Evolutionary conservation across 2,113 vertebrate species (phyloP).

Genomic region (Phylloscopus whistleri): DNA sequence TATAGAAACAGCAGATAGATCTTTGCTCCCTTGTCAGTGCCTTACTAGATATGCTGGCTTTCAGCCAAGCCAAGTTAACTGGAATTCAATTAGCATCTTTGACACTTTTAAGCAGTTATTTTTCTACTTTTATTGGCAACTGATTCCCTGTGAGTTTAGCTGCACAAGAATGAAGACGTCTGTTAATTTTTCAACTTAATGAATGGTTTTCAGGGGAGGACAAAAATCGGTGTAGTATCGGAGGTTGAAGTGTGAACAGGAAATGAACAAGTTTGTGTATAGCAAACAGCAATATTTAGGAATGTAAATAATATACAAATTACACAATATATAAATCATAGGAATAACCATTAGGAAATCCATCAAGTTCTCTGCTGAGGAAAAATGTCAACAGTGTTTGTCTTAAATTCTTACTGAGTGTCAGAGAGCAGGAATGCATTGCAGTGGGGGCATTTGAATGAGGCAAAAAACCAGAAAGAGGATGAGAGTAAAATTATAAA

Average conservation of each 20-base stretch:
- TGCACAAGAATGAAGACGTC: not conserved
- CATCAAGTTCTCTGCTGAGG: not conserved
- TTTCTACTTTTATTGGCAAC: conserved; percentile 13
- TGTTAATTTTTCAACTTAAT: not conserved
- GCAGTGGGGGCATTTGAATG: not conserved
- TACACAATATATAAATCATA: not conserved
- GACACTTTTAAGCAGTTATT: conserved; percentile 35
- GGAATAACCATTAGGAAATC: conserved; percentile 4
- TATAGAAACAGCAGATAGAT: not conserved
- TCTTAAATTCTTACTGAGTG: not conserved
- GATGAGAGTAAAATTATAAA: not conserved
- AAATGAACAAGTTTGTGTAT: not conserved
- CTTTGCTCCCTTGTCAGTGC: not conserved
- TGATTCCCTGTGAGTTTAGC: not conserved
- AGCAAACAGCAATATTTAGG: not conserved
- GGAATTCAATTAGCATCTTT: conserved; percentile 32
- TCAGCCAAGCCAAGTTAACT: not conserved
- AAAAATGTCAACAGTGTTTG: not conserved
- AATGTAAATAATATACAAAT: not conserved
- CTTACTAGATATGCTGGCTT: not conserved
- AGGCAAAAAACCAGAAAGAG: not conserved
- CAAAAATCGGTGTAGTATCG: not conserved
- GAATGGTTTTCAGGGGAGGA: not conserved
- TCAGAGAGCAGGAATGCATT: not conserved
- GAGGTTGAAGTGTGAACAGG: not conserved